These are phyloP conservation scores for Leptinotarsa haldemani DNA, from an alignment of 2,888 invertebrate genomes.

Conservation along the genomic window DNA sequence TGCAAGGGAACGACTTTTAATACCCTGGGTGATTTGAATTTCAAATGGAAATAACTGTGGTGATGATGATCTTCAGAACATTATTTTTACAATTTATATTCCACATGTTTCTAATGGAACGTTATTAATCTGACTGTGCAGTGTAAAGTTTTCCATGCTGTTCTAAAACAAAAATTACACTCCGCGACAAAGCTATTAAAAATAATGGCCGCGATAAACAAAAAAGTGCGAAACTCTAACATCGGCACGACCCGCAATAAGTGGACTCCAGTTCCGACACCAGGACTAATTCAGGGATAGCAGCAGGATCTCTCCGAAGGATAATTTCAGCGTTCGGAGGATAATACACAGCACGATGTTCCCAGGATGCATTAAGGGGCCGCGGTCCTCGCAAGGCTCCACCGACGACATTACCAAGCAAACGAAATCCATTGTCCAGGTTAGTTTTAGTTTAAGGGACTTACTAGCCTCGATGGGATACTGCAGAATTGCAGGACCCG, in stretches of 20 bases:
- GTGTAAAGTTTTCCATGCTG: neutral
- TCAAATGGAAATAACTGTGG: no score
- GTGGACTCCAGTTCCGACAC: constrained; percentile 30
- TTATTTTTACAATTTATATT: no score
- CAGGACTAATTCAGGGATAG: constrained; percentile 30
- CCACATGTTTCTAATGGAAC: neutral
- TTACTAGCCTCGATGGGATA: constrained; percentile 1
- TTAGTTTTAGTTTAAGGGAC: constrained; percentile 52
- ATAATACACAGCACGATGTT: constrained; percentile 66
- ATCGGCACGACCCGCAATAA: constrained; percentile 27
- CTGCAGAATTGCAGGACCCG: constrained; percentile 20
- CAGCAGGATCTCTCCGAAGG: constrained; percentile 35
- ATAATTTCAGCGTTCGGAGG: constrained; percentile 38
- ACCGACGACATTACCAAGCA: constrained; percentile 81
- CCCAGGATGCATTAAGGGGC: constrained; percentile 77
- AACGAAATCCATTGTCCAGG: constrained; percentile 79
- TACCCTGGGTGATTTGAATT: no score
- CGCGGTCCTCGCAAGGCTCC: constrained; percentile 79
- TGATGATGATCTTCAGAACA: no score
- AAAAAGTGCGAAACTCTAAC: constrained; percentile 24
- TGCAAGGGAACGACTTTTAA: no score
- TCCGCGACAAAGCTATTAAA: neutral
- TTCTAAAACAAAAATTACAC: neutral
- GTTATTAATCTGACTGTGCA: neutral
- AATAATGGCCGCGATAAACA: constrained; percentile 12